Conservation (phyloP, 2,113 vertebrate species). For the Corythoichthys haematopterus region DNA sequence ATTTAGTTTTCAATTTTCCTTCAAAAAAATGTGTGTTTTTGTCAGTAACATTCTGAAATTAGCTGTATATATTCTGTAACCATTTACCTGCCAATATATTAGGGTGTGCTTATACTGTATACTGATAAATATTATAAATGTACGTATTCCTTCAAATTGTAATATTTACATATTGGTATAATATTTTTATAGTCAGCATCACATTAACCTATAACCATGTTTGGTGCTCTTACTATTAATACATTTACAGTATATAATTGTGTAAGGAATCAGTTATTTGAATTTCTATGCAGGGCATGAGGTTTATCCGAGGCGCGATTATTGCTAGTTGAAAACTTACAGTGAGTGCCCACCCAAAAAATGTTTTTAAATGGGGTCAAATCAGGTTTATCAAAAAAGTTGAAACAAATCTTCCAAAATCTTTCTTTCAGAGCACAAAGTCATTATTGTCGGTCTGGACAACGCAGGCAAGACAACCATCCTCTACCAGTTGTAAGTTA, state of each 20-base stretch:
- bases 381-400: too few relatives aligned
- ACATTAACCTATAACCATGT: not conserved
- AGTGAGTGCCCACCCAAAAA: too few relatives aligned
- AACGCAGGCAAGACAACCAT: constrained; percentile 82
- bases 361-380: not conserved
- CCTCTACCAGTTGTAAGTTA: constrained; percentile 81
- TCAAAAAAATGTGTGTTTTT: not conserved
- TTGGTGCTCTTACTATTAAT: not conserved
- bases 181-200: not conserved
- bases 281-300: too few relatives aligned
- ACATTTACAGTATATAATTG: not conserved
- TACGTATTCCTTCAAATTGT: not conserved
- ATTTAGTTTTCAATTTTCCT: not conserved
- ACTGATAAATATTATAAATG: not conserved
- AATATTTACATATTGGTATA: not conserved
- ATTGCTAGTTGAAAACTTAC: too few relatives aligned
- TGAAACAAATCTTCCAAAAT: not conserved
- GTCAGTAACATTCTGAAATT: not conserved
- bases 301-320: too few relatives aligned
- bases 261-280: too few relatives aligned
- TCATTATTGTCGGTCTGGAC: constrained; percentile 81
- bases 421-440: constrained; percentile 77
- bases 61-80: not conserved
- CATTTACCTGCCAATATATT: not conserved
- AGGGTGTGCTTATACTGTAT: not conserved